Evolutionary conservation across 1,140 invertebrate species (phyloP), one percentile per base, ranked within the genome.

Genomic region (Euschistus heros): DNA sequence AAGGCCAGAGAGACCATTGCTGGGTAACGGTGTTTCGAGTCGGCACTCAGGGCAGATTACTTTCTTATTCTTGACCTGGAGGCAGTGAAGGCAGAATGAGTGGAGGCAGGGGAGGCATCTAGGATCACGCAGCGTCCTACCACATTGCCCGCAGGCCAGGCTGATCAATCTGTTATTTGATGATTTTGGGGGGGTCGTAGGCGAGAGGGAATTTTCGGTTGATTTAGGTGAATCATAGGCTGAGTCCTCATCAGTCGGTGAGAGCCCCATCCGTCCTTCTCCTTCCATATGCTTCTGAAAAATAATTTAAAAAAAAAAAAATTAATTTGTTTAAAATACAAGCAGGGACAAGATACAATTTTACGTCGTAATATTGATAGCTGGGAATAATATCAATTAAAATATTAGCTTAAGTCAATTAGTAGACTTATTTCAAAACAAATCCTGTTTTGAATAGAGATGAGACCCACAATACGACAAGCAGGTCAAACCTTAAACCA

Each of bases 11-110:
- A 86, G 69, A 5, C 79, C 81, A 69, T 80, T 79, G 20, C 74
- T 75, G 33, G 80, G 79, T 44, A 87, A 74, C 33, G 80, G 78
- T 68, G 83, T 85, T 72, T 88, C 86, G 37, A 83, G 78, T 67
- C 89, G 85, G 76, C 91, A 93, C 68, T 84, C 84, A 2, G 89
- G 84, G 75, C 91, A 94, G 44, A 82, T 82, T 59, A 89, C 81
- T 72, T 84, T 80, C 47, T 82, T 82, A 73, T 82, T 79, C 68
- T 80, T 79, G 69, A 85, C 82, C 73, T 91, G 88, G 70, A 91
- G 76, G 76, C 90, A 92, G 66, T 79, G 77, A 72, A 86, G 83
- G 76, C 90, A 92, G 73, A 91, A 89, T 7, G 86, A 86, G 77
- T 92, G 89, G 71, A 90, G 87, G 78, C 89, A 92, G 70, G 86